Evolutionary conservation across 2,113 vertebrate genomes (phyloP).

Genomic region (Indri indri): DNA sequence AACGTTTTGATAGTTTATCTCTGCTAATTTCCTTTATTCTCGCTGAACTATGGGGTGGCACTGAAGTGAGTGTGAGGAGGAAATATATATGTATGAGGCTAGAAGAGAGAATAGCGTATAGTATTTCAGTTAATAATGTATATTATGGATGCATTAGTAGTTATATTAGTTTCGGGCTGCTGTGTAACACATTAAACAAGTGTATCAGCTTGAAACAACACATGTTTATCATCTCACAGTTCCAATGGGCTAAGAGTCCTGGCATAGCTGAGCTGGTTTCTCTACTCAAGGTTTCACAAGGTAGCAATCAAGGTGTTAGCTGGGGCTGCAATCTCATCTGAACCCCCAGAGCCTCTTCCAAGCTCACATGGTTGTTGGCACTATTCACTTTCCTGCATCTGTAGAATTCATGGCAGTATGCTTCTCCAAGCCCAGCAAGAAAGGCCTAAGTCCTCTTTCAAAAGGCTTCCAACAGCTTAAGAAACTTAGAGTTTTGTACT

Average conservation of each 20-base stretch:
- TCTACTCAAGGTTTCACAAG: background rate
- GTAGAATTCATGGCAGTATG: background rate
- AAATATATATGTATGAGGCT: background rate
- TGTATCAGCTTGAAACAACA: background rate
- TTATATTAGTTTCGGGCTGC: background rate
- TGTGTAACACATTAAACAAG: background rate
- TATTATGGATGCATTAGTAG: background rate
- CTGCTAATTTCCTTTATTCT: background rate
- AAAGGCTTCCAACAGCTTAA: background rate
- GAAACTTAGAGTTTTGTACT: background rate
- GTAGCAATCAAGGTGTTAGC: background rate
- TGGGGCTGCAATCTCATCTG: background rate
- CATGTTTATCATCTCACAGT: background rate
- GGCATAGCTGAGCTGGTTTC: background rate
- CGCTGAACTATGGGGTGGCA: background rate
- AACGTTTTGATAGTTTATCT: background rate
- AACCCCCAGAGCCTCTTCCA: background rate
- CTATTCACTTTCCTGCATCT: background rate
- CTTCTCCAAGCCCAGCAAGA: background rate
- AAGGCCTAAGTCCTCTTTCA: background rate
- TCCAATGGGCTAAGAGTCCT: accelerated
- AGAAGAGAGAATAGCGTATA: background rate
- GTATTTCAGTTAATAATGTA: background rate
- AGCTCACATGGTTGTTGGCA: background rate
- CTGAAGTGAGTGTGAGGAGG: background rate